Base-by-base conservation (phyloP, 35 echinoderm and acorn worm species). In the Strongylocentrotus purpuratus region DNA sequence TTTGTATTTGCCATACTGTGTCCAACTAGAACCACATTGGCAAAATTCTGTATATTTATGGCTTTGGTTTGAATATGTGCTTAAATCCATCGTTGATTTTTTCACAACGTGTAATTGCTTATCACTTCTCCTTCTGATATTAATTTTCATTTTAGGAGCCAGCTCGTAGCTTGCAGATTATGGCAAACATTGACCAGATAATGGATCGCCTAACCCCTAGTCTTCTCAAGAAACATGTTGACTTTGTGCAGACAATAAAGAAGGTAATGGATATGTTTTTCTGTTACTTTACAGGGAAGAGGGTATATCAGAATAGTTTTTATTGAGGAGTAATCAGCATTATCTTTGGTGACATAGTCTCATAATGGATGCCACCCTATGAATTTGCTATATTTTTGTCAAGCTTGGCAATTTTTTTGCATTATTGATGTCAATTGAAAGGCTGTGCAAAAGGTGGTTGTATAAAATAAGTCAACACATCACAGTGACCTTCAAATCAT, bases 181-280 rank as follows among this genome's bases (percentile, higher is more conserved):
- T 93, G 91, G 41, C 91, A 17, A 93, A 46, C 48, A 93, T 93
- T 4, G 91, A 93, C 46, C 46, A 93, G 48, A 93, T 93, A 46
- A 58, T 93, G 17, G 91, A 93, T 46, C 32, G 91, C 11, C 59
- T 96, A 31, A 96, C 94, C 32, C 96, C 96, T 87, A 94, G 85
- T 58, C 87, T 96, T 33, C 94, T 96, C 32, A 94, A 91, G 48
- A 96, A 96, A 78, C 96, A 94, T 91, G 86, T 87, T 46, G 96
- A 96, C 70, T 96, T 96, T 94, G 96, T 96, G 15, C 96, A 96
- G 86, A 96, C 96, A 3, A 91, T 96, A 52, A 96, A 96, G 28
- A 96, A 96, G 94, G 96, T 96, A 94, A 33, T 89, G 4, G 28
- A 28, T 78, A 7, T 22, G 20, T 78, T 15, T 55, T 55, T 11